Base-by-base conservation (phyloP, 2,888 invertebrate genomes). In the Agrotis ipsilon region DNA sequence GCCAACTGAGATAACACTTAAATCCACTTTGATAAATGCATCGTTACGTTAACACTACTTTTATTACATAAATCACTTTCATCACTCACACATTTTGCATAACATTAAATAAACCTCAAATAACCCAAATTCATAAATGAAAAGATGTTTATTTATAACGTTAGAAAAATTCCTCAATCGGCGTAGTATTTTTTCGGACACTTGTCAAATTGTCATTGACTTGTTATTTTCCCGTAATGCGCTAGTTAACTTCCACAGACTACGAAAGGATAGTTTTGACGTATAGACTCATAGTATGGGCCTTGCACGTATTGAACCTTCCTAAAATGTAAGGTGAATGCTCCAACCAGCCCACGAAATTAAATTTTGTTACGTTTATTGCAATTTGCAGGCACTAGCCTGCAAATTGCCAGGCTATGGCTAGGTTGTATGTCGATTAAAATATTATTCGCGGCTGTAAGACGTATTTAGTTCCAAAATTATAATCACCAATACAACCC, bases 1-100 rank as follows among this genome's bases (percentile, higher is more conserved):
- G 94, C 94, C 87, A 93, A 91, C 86, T 88, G 85, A 89, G 88
- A 88, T 89, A 90, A 88, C 80, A 87, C 86, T 87, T 84, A 86
- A 87, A 86, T 82, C 88, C 89, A 87, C 88, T 88, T 82, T 88
- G 87, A 80, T 88, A 87, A 82, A 86, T 84, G 80, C 81, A 83
- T 82, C 75, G 76, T 83, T 84, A 78, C 62, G 77, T 80, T 82
- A 70, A 72, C 81, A 87, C 74, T 68, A 75, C 75, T 75, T 77
- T 71, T 75, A 74, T 66, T 73, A 86, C 85, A 84, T 85, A 80
- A 71, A 67, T 82, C 87, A 88, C 89, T 80, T 89, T 79, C 69
- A 75, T 77, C 60, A 83, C 77, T 55, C 68, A 68, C 65, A 61
- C 61, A 77, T 54, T 62, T 71, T 60, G 70, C 45, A 59, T 14